Percentiles rank a stretch among this genome's conserved stretches.
Evolutionary conservation across 2,797 vertebrate species (phyloP).

Genomic region (Lithobates pipiens): DNA sequence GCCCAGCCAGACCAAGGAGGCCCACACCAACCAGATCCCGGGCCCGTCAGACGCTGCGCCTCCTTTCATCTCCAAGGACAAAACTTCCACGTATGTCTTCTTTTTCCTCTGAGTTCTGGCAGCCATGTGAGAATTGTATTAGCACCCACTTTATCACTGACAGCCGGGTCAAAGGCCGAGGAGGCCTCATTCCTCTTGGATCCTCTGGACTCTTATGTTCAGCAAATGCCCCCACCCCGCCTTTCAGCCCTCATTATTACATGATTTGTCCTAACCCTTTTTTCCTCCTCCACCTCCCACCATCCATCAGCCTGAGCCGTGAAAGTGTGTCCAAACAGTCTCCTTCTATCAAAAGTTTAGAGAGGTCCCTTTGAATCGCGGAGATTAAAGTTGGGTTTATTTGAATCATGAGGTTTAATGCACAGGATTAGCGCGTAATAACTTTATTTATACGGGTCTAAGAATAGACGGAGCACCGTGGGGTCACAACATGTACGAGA

Average conservation of each 20-base stretch:
- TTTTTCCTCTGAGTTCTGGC: background rate
- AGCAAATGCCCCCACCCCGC: background rate
- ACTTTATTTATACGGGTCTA: constrained; percentile 27
- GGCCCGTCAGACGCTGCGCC: background rate
- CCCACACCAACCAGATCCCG: background rate
- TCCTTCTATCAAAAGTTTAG: background rate
- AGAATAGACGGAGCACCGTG: background rate
- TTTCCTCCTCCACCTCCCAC: background rate
- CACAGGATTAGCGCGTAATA: constrained; percentile 1
- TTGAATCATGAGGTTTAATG: constrained; percentile 18
- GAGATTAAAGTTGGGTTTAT: background rate
- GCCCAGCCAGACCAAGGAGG: background rate
- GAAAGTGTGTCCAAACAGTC: constrained; percentile 22
- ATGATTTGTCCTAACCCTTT: constrained; percentile 4
- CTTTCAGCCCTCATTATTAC: background rate
- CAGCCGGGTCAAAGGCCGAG: constrained; percentile 44
- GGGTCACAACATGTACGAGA: background rate
- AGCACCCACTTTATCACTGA: constrained; percentile 20
- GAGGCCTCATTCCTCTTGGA: constrained; percentile 26
- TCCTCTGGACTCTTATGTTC: background rate
- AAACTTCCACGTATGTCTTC: constrained; percentile 29
- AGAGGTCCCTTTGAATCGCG: background rate
- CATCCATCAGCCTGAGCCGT: background rate
- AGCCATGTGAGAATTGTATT: constrained; percentile 25
- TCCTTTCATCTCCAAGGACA: constrained; percentile 21